Conservation (phyloP, 2,113 vertebrate species). For the Pholis gunnellus region DNA sequence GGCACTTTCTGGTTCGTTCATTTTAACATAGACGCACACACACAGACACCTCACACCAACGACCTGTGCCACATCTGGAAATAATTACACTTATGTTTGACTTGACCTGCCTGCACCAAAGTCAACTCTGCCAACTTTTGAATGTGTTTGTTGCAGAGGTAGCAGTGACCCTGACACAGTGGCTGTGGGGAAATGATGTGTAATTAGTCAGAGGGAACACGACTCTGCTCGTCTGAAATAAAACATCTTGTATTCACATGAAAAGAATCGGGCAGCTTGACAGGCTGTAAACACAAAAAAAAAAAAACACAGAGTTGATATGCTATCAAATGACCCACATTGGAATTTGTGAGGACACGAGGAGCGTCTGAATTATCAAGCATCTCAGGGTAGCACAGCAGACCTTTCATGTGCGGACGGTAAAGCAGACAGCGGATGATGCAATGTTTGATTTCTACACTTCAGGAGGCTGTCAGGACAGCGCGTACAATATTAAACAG, state of each 20-base stretch:
- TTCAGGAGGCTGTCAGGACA: conserved; percentile 72
- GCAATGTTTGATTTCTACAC: conserved; percentile 78
- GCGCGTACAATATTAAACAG: conserved; percentile 75
- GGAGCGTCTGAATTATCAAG: conserved; percentile 57
- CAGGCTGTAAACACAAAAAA: background rate
- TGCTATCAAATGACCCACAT: conserved; percentile 59
- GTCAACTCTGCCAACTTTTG: conserved; percentile 88
- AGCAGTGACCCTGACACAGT: conserved; percentile 81
- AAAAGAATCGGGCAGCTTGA: conserved; percentile 43
- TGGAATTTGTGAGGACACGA: conserved; percentile 61
- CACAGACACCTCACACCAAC: conserved; percentile 72
- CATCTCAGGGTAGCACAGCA: conserved; percentile 42
- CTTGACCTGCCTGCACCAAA: conserved; percentile 93
- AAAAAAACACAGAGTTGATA: conserved; percentile 16
- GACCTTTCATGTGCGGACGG: conserved; percentile 69
- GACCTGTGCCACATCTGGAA: conserved; percentile 94
- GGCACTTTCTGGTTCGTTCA: conserved; percentile 92
- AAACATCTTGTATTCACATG: conserved; percentile 63
- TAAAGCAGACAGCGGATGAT: conserved; percentile 72
- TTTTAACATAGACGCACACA: conserved; percentile 77
- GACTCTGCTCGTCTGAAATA: conserved; percentile 70
- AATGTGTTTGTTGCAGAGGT: conserved; percentile 88
- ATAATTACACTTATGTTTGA: conserved; percentile 94
- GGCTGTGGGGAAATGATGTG: conserved; percentile 87
- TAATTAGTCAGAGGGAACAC: conserved; percentile 89